Evolutionary conservation across 2,113 vertebrate genomes (phyloP).

Genomic region (Cisticola juncidis): DNA sequence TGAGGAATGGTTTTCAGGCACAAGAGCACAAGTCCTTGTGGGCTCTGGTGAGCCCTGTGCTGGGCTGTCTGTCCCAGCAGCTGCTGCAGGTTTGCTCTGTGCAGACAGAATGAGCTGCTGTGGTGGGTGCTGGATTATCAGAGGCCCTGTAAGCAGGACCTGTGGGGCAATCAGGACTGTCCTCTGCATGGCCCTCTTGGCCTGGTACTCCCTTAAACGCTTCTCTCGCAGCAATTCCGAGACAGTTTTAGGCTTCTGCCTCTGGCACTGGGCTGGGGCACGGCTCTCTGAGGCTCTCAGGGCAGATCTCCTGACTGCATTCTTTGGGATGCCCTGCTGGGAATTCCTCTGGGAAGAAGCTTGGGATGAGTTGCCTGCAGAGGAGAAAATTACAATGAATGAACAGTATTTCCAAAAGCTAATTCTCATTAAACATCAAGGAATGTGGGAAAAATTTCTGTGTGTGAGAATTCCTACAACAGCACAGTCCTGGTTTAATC

Average conservation of each 20-base stretch:
- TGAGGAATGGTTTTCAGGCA: not conserved
- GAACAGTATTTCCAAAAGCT: not conserved
- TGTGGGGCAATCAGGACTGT: not conserved
- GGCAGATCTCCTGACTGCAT: not conserved
- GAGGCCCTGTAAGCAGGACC: slow-evolving; percentile 57
- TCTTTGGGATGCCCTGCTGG: not conserved
- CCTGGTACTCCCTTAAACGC: slow-evolving; percentile 26
- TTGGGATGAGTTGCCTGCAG: not conserved
- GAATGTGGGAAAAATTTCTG: not conserved
- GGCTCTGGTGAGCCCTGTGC: not conserved
- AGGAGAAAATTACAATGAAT: not conserved
- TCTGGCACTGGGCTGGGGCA: not conserved
- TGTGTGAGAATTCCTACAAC: not conserved
- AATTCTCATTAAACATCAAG: not conserved
- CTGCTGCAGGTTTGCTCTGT: not conserved
- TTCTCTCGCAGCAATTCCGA: slow-evolving; percentile 72
- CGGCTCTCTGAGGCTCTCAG: not conserved
- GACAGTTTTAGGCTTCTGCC: slow-evolving; percentile 73
- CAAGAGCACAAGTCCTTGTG: not conserved
- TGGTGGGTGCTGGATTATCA: slow-evolving; percentile 48
- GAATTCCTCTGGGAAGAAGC: not conserved
- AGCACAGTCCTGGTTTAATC: not conserved
- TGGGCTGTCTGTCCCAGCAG: not conserved
- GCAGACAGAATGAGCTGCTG: not conserved
- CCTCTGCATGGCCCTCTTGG: not conserved